Base-by-base conservation (phyloP, 37 sponge, comb jelly and placozoan species). In the Hormiphora californensis region DNA sequence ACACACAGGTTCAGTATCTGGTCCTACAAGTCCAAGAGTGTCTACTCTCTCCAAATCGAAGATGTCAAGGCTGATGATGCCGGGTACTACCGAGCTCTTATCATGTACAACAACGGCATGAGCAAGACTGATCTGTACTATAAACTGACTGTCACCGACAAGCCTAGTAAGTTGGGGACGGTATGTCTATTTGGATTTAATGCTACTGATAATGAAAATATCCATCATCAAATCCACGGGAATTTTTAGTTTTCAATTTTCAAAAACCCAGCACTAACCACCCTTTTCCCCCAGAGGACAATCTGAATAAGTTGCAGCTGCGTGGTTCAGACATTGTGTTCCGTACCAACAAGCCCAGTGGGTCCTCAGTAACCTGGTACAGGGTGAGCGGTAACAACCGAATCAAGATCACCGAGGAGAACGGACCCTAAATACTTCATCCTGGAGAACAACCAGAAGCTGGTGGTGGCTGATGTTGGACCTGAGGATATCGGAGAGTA, bases 21-120 rank as follows among this genome's bases (percentile, higher is more conserved):
- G 61, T 57, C 61, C 61, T 57, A 57, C 61, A 57, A 57, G 61
- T 57, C 61, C 3, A 57, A 57, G 61, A 57, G 61, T 57, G 61
- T 57, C 61, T 57, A 57, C 61, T 57, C 61, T 30, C 61, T 57
- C 61, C 61, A 57, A 15, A 57, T 57, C 7, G 61, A 5, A 15
- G 61, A 57, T 15, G 61, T 57, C 61, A 57, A 30, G 21, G 3
- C 9, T 5, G 61, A 57, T 30, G 61, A 57, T 57, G 61, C 61
- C 27, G 61, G 61, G 3, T 57, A 57, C 61, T 57, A 57, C 61
- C 9, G 61, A 4, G 7, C 61, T 15, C 61, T 57, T 30, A 57
- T 57, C 61, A 5, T 57, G n/a, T 57, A 57, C n/a, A 57, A 57
- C n/a, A 57, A 57, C 22, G 61, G 61, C 9, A 57, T 57, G 61